These are phyloP conservation scores for Melanotaenia parkinsoni DNA, from an alignment of 2,797 vertebrate species.

Conservation along the genomic window DNA sequence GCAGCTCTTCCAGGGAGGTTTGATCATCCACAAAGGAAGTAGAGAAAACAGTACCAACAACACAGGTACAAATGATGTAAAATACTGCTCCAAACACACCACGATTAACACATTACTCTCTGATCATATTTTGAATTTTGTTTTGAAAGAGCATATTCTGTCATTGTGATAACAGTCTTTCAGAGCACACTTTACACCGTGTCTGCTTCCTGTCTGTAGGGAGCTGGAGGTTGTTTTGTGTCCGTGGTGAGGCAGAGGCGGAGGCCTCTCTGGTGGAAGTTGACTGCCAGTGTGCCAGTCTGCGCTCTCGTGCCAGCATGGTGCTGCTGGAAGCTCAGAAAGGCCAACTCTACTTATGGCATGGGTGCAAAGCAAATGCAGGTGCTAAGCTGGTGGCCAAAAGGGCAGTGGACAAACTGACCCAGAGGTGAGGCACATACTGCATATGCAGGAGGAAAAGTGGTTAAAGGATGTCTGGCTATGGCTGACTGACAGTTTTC, in stretches of 20 bases:
- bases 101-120: too few species aligned
- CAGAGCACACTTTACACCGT: not conserved
- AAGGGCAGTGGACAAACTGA: slow-evolving; percentile 77
- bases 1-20: slow-evolving; percentile 85
- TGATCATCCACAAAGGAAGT: slow-evolving; percentile 82
- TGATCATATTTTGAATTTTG: not conserved
- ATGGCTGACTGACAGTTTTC: not conserved
- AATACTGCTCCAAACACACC: not conserved
- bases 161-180: not conserved
- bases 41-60: slow-evolving; percentile 71
- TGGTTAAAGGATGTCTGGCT: not conserved
- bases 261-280: slow-evolving; percentile 85
- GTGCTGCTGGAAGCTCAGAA: slow-evolving; percentile 76
- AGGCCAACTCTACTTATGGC: slow-evolving; percentile 80
- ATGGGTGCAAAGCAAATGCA: slow-evolving; percentile 81
- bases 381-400: slow-evolving; percentile 76
- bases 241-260: slow-evolving; percentile 76
- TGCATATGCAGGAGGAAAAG: too few species aligned
- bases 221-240: slow-evolving; percentile 81
- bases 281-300: slow-evolving; percentile 70
- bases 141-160: not conserved
- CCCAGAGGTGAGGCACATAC: slow-evolving; percentile 65
- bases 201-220: slow-evolving; percentile 50
- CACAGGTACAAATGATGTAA: slow-evolving; percentile 63
- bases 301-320: slow-evolving; percentile 83